A percentile compares a stretch with the other conserved stretches of the same genome.
Evolutionary conservation across 1,140 invertebrate genomes (phyloP).

Genomic region (Hyles euphorbiae): DNA sequence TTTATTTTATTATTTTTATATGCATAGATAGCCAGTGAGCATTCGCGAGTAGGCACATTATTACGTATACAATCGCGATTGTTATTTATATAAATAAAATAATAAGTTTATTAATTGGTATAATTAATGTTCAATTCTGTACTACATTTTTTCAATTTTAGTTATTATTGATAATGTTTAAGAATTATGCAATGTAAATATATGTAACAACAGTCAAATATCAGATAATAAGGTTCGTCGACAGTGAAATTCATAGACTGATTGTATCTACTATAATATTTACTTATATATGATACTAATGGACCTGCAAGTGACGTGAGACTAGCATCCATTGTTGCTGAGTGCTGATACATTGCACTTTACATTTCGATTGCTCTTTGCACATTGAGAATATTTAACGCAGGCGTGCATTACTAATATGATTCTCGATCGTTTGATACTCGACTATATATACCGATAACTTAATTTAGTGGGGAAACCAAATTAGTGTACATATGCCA

Average conservation of each 20-base stretch:
- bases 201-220: slow-evolving; percentile 6
- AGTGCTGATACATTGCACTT: no score
- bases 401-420: no score
- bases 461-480: no score
- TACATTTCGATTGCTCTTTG: no score
- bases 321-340: no score
- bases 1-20: not conserved
- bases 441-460: no score
- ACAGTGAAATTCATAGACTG: slow-evolving; percentile 18
- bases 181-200: slow-evolving; percentile 11
- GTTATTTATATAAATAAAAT: slow-evolving; percentile 1
- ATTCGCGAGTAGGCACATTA: not conserved
- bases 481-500: no score
- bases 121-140: slow-evolving; percentile 12
- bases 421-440: no score
- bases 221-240: slow-evolving; percentile 10
- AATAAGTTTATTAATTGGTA: slow-evolving; percentile 1
- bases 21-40: not conserved
- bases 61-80: not conserved
- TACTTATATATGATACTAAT: not conserved
- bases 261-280: slow-evolving; percentile 14
- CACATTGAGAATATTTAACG: no score
- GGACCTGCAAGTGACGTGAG: no score
- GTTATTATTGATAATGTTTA: slow-evolving; percentile 7
- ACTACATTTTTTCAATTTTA: slow-evolving; percentile 6